Conservation (phyloP, 2,113 vertebrate genomes). For the Pseudorhombus dupliciocellatus region DNA sequence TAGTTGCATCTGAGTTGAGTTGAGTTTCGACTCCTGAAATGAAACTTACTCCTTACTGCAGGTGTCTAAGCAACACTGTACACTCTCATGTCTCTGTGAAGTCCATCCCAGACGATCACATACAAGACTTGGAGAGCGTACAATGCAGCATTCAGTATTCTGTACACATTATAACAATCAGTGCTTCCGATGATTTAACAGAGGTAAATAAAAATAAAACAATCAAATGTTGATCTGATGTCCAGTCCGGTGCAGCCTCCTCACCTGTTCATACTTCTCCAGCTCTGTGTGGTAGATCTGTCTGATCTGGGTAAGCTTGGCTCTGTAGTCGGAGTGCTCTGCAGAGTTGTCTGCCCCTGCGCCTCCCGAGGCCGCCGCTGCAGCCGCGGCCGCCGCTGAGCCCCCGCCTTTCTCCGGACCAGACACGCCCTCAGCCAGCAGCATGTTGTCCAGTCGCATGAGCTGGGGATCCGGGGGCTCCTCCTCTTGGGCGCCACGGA, state of each 20-base stretch:
- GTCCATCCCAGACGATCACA: too few relatives aligned
- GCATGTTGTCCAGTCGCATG: constrained; percentile 99
- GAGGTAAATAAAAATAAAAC: background rate
- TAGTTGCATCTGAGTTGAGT: too few relatives aligned
- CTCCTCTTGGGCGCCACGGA: constrained; percentile 96
- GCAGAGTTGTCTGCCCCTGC: constrained; percentile 91
- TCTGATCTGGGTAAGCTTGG: constrained; percentile 96
- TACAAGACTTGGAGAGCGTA: too few relatives aligned
- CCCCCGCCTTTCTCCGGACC: constrained; percentile 95
- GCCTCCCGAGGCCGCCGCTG: constrained; percentile 88
- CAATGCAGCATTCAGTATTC: too few relatives aligned
- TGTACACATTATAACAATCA: background rate
- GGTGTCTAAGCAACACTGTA: too few relatives aligned
- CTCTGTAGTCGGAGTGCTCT: constrained; percentile 96
- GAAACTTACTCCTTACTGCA: too few relatives aligned
- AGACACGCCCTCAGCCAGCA: constrained; percentile 93
- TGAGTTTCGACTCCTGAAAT: too few relatives aligned
- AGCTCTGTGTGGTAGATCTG: constrained; percentile 99
- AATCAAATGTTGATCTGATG: background rate
- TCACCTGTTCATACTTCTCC: constrained; percentile 99
- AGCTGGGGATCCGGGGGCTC: constrained; percentile 96
- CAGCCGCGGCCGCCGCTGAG: constrained; percentile 89
- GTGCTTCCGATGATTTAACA: background rate
- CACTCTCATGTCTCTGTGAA: too few relatives aligned
- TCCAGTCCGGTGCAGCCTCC: background rate